Evolutionary conservation across 2,797 vertebrate species (phyloP).

Genomic region (Ambastaia sidthimunki): DNA sequence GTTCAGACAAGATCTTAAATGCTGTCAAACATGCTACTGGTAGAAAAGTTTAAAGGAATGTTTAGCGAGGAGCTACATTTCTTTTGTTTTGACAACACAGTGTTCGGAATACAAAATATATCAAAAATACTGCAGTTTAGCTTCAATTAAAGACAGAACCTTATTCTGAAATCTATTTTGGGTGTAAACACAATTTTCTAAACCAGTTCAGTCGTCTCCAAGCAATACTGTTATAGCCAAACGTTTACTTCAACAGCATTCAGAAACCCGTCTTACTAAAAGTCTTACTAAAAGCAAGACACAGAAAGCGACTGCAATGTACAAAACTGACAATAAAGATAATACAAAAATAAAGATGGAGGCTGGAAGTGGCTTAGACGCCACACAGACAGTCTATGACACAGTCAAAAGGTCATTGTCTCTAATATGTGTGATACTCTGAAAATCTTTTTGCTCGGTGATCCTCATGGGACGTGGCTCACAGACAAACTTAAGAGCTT

Average conservation of each 20-base stretch:
- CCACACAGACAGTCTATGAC: neutral
- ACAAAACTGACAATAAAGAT: neutral
- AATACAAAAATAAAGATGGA: neutral
- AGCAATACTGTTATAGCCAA: neutral
- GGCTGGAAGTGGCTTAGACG: neutral
- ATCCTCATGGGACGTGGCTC: slow-evolving; percentile 26
- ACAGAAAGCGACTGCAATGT: neutral
- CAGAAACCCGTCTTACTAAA: neutral
- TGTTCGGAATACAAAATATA: slow-evolving; percentile 11
- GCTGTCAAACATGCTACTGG: slow-evolving; percentile 7
- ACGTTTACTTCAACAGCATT: neutral
- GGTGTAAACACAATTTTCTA: neutral
- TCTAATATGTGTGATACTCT: slow-evolving; percentile 5
- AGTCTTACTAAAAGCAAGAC: neutral
- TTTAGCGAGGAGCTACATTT: slow-evolving; percentile 7
- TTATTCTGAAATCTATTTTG: too few species aligned
- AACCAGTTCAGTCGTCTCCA: neutral
- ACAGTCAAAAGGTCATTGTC: slow-evolving; percentile 20
- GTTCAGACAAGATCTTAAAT: slow-evolving; percentile 8
- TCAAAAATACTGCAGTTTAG: neutral
- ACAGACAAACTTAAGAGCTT: slow-evolving; percentile 20
- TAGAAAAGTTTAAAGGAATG: slow-evolving; percentile 19
- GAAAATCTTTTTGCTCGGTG: slow-evolving; percentile 2
- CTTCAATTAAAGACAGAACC: too few species aligned
- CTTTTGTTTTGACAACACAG: neutral